Percentiles rank a stretch among this genome's conserved stretches.
phyloP scores from a whole-genome alignment of 2,113 vertebrate species.

The Vanacampus margaritifer region DNA sequence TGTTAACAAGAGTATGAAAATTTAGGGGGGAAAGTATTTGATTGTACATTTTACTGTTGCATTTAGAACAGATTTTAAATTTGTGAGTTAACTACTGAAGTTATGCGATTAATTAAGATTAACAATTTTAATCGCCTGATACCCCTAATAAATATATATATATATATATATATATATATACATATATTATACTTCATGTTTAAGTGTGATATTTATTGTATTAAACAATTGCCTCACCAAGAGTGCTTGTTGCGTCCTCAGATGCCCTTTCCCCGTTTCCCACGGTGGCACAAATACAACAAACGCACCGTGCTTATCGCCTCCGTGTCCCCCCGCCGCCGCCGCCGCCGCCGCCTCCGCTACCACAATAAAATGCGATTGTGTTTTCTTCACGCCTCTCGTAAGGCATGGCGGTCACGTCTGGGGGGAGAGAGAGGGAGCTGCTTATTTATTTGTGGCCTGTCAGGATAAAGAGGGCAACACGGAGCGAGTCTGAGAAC shows the following conservation, averaged over 20 bases:
- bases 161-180: too few species aligned
- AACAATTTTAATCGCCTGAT: too few species aligned
- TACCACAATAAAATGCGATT: conserved; percentile 59
- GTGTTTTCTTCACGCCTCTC: conserved; percentile 57
- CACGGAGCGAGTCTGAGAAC: conserved; percentile 67
- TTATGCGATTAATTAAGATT: too few species aligned
- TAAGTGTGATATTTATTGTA: not conserved
- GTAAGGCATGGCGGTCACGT: conserved; percentile 67
- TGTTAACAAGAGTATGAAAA: too few species aligned
- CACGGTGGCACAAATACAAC: conserved; percentile 66
- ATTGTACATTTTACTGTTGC: too few species aligned
- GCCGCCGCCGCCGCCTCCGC: conserved; percentile 43
- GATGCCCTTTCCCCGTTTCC: conserved; percentile 43
- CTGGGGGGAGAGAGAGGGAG: conserved; percentile 44
- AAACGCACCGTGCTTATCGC: conserved; percentile 63
- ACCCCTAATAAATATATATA: too few species aligned
- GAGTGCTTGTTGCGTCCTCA: conserved; percentile 39
- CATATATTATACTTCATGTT: too few species aligned
- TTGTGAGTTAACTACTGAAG: too few species aligned
- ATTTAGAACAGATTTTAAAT: too few species aligned
- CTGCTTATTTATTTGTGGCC: conserved; percentile 71
- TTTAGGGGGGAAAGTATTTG: too few species aligned
- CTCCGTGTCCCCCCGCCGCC: conserved; percentile 23
- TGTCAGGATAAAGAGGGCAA: conserved; percentile 73
- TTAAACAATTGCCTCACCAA: too few species aligned